Evolutionary conservation across 2,888 invertebrate species (phyloP), one percentile per base, ranked within the genome.

Genomic region (Adelognathus sp.): DNA sequence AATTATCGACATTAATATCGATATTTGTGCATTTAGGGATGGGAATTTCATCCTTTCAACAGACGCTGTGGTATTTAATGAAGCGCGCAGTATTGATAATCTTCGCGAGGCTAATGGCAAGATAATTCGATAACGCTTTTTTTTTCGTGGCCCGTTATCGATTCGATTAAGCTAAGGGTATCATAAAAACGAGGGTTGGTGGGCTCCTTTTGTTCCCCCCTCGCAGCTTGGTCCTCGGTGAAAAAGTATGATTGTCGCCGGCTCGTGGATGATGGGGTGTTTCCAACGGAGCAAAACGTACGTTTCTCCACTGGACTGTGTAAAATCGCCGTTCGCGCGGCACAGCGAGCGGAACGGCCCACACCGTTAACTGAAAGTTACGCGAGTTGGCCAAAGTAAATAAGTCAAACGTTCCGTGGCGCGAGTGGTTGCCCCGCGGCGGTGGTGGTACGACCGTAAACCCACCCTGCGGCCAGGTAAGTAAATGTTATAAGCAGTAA

Each of bases 121-220:
- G 83, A 84, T 89, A 87, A 90, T 88, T 88, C 83, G 84, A 87
- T 86, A 87, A 82, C 78, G 76, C 71, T 76, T 73, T 77, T 61
- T 75, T 63, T 77, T 61, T 75, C 63, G 76, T 66, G 31, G 16
- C 21, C 41, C 50, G 31, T 84, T 86, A 86, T 88, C 86, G 85
- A 87, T 88, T 89, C 88, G 86, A 90, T 90, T 89, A 88, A 39
- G 86, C 86, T 87, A 85, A 90, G 78, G 85, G 88, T 80, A 76
- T 83, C 86, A 84, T 90, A 88, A 90, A 89, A 88, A 83, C 86
- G 82, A 63, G 75, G 21, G 46, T 64, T 60, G 39, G 44, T 31
- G 56, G 36, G 46, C 61, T 52, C 16, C 18, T 24, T 16, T 24
- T 36, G 41, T 67, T 76, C 50, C 50, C 56, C 31, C 7, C 9